phyloP scores from a whole-genome alignment of 2,797 vertebrate species.

The Rhabdophis nuchalis region DNA sequence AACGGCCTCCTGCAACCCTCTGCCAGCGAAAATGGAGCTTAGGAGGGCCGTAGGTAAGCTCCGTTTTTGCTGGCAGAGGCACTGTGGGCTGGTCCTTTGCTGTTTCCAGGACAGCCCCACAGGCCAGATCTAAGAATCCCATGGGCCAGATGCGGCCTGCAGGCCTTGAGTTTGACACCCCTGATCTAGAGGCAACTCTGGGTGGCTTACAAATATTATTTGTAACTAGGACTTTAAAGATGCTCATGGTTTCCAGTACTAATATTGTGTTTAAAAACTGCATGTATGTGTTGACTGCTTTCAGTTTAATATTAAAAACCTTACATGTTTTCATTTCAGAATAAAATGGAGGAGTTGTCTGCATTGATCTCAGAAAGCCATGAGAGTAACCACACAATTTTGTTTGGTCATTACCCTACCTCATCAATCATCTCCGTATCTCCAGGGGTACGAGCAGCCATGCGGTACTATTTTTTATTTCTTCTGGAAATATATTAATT shows the following conservation, averaged over 20 bases:
- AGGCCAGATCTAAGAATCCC: no score
- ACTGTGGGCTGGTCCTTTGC: no score
- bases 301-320: neutral
- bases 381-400: slow-evolving; percentile 89
- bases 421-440: slow-evolving; percentile 88
- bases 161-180: no score
- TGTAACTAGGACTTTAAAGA: neutral
- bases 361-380: slow-evolving; percentile 78
- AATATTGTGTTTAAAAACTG: neutral
- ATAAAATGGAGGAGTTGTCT: slow-evolving; percentile 82
- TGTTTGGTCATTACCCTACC: slow-evolving; percentile 97
- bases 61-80: no score
- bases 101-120: no score
- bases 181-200: neutral
- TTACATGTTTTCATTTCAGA: slow-evolving; percentile 69
- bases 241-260: neutral
- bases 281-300: neutral
- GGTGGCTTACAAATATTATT: neutral
- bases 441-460: slow-evolving; percentile 83
- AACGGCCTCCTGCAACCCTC: no score
- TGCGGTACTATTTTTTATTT: slow-evolving; percentile 76
- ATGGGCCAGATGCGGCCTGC: no score
- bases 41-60: no score
- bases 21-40: no score
- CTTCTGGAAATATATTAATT: neutral